Evolutionary conservation across 2,113 vertebrate species (phyloP), one percentile per base, ranked within the genome.

Genomic region (Emydocephalus ijimae): DNA sequence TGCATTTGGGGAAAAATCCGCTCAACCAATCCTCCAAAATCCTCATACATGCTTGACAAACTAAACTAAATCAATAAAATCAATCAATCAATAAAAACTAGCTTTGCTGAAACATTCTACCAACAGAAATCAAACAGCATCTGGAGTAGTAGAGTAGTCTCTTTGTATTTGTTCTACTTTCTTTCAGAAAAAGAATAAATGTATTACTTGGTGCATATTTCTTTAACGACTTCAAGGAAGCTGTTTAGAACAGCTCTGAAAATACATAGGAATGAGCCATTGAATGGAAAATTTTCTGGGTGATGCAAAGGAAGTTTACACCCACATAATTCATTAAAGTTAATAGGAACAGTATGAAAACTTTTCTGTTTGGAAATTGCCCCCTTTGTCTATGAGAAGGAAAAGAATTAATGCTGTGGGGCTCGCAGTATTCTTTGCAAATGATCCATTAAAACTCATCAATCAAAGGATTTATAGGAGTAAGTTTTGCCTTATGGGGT

Each of bases 311-410:
- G 45, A 95, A 94, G 95, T 96, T 59, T 95, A 93, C 91, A 96
- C 93, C 93, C 94, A 96, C 92, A 89, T 87, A 91, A 92, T 92
- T 97, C 96, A 93, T 97, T 95, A 95, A 92, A 93, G 87, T 92
- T 95, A 95, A 96, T 96, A 92, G 92, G 57, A 90, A 93, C 92
- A 95, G 93, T 95, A 95, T 95, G 96, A 94, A 95, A 96, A 93
- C 91, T 93, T 92, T 91, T 93, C 92, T 92, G 93, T 94, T 91
- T 64, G 89, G 93, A 95, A 96, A 88, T 92, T 89, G 91, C 20
- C 57, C 89, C 94, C 90, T 88, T 93, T 56, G 90, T 52, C 69
- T 94, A 91, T 29, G 3, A 85, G 91, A 87, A 92, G 11, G 94
- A 88, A 93, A 91, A 81, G 18, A 91, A 90, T 59, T 2, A n/a